These are phyloP conservation scores for Drosophila tristis DNA, from an alignment of 1,140 invertebrate genomes.

Conservation along the genomic window DNA sequence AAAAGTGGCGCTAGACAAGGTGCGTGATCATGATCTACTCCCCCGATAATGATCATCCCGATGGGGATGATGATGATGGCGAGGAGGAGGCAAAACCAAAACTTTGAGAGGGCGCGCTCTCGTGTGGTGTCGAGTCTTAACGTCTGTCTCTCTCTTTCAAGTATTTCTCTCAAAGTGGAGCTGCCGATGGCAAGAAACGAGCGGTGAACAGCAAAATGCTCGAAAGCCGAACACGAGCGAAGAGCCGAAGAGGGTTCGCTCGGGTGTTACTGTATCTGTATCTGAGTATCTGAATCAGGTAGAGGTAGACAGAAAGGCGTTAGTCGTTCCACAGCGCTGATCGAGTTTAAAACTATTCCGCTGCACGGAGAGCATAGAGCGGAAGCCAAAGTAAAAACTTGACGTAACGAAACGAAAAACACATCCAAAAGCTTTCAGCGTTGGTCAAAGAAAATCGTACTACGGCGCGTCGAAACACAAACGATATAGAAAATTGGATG, in stretches of 20 bases:
- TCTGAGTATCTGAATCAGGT: constrained; percentile 80
- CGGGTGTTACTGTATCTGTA: constrained; percentile 29
- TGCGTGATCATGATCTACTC: not conserved
- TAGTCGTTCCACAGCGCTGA: constrained; percentile 84
- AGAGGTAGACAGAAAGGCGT: constrained; percentile 84
- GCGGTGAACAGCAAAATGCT: constrained; percentile 3
- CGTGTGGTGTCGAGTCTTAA: not conserved
- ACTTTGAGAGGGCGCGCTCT: constrained; percentile 19
- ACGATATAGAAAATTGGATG: constrained; percentile 14
- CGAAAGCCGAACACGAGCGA: constrained; percentile 13
- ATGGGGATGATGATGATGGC: not conserved
- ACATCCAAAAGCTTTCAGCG: not conserved
- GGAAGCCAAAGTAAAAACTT: constrained; percentile 52
- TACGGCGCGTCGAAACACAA: constrained; percentile 19
- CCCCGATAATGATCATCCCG: constrained; percentile 29
- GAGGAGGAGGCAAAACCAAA: constrained; percentile 2
- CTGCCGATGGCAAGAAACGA: constrained; percentile 11
- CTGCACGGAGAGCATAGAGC: constrained; percentile 44
- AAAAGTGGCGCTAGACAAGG: constrained; percentile 46
- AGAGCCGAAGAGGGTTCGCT: constrained; percentile 14
- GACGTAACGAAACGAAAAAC: constrained; percentile 24
- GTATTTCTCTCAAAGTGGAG: constrained; percentile 8
- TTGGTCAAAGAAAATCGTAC: too few species aligned
- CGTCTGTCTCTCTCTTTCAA: too few species aligned
- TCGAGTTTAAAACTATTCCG: constrained; percentile 83